Conservation (phyloP, 2,888 invertebrate species). For the Pinctada fucata region DNA sequence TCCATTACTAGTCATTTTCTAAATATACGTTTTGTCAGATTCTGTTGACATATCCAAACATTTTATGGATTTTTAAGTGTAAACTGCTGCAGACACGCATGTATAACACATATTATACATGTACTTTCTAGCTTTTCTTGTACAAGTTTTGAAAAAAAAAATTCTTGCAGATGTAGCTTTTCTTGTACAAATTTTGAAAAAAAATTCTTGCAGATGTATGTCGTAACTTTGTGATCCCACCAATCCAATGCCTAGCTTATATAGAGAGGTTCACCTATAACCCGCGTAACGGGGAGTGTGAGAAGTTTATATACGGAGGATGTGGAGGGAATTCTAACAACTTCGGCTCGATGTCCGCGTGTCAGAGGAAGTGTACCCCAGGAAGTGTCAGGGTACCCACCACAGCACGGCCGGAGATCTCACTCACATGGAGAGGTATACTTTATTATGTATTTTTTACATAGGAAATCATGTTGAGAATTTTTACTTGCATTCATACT, state of each 20-base stretch:
- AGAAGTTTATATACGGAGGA: constrained; percentile 87
- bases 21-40: too few relatives aligned
- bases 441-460: background rate
- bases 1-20: too few relatives aligned
- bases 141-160: too few relatives aligned
- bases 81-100: too few relatives aligned
- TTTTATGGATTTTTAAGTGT: too few relatives aligned
- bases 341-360: constrained; percentile 58
- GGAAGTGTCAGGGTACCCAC: constrained; percentile 11
- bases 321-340: constrained; percentile 91
- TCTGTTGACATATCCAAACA: too few relatives aligned
- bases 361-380: constrained; percentile 50
- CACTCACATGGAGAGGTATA: constrained; percentile 3
- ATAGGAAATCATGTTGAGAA: too few relatives aligned
- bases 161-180: too few relatives aligned
- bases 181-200: too few relatives aligned
- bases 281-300: constrained; percentile 81
- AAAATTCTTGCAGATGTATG: constrained; percentile 50
- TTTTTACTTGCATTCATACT: background rate
- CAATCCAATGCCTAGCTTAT: constrained; percentile 49
- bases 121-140: too few relatives aligned
- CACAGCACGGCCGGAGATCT: constrained; percentile 4
- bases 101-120: too few relatives aligned
- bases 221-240: constrained; percentile 70
- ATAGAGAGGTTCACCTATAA: constrained; percentile 83